These are phyloP conservation scores for Ahaetulla prasina DNA, from an alignment of 2,113 vertebrate species.

Conservation along the genomic window DNA sequence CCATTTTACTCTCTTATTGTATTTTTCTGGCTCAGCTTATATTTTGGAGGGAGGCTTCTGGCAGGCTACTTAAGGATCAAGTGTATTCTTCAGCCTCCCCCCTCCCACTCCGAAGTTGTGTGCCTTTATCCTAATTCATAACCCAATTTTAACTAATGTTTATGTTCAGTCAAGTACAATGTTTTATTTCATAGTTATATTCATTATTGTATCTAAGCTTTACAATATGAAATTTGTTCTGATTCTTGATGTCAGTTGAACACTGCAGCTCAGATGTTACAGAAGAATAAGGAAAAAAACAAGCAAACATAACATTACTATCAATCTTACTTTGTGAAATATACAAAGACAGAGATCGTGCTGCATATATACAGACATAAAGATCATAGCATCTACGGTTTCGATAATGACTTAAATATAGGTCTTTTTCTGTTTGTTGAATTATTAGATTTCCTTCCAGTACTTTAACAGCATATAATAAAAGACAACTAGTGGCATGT, in stretches of 20 bases:
- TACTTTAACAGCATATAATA: background rate
- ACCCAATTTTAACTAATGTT: slow-evolving; percentile 35
- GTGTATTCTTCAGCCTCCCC: background rate
- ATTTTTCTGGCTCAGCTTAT: background rate
- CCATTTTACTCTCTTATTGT: background rate
- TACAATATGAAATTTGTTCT: slow-evolving; percentile 60
- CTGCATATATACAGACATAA: background rate
- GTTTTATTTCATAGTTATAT: slow-evolving; percentile 65
- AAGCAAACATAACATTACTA: background rate
- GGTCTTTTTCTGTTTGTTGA: background rate
- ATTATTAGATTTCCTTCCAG: background rate
- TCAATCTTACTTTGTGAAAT: background rate
- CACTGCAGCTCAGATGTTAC: background rate
- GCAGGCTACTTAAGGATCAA: background rate
- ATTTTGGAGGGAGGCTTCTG: background rate
- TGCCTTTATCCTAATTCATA: background rate
- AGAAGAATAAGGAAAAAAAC: background rate
- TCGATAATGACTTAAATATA: background rate
- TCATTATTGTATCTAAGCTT: slow-evolving; percentile 66
- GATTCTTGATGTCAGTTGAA: slow-evolving; percentile 34
- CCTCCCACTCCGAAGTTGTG: background rate
- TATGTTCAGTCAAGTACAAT: slow-evolving; percentile 48
- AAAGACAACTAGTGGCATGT: background rate
- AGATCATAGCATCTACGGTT: background rate
- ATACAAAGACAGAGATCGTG: background rate